These are phyloP conservation scores for Allolobophora icterica DNA, from an alignment of 2,888 invertebrate species.

Conservation along the genomic window DNA sequence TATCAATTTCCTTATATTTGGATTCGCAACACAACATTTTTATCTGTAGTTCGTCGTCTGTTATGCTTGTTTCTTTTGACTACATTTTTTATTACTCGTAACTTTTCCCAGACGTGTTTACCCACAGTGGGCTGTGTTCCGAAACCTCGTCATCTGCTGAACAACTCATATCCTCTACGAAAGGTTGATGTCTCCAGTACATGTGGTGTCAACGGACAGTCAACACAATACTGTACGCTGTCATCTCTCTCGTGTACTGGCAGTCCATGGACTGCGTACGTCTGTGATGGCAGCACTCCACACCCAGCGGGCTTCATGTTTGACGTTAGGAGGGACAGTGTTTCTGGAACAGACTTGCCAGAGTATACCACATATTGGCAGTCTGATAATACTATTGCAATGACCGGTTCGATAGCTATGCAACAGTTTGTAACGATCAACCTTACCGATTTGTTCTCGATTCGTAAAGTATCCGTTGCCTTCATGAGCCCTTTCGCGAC, in stretches of 20 bases:
- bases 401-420: neutral
- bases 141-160: neutral
- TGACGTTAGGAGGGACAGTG: neutral
- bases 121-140: slow-evolving; percentile 4
- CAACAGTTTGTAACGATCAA: neutral
- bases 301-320: neutral
- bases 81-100: neutral
- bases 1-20: neutral
- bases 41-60: neutral
- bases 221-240: slow-evolving; percentile 8
- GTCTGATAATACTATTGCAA: neutral
- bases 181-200: neutral
- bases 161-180: neutral
- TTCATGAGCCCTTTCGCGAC: neutral
- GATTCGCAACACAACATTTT: neutral
- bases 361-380: slow-evolving; percentile 19
- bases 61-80: neutral
- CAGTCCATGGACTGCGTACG: neutral
- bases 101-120: neutral
- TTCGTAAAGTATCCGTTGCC: neutral
- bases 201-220: slow-evolving; percentile 7
- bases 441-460: neutral
- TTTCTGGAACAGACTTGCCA: neutral
- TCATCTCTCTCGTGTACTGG: neutral
- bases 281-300: neutral